Evolutionary conservation across 2,797 vertebrate genomes (phyloP), one percentile per base, ranked within the genome.

Genomic region (Poeciliopsis infans): DNA sequence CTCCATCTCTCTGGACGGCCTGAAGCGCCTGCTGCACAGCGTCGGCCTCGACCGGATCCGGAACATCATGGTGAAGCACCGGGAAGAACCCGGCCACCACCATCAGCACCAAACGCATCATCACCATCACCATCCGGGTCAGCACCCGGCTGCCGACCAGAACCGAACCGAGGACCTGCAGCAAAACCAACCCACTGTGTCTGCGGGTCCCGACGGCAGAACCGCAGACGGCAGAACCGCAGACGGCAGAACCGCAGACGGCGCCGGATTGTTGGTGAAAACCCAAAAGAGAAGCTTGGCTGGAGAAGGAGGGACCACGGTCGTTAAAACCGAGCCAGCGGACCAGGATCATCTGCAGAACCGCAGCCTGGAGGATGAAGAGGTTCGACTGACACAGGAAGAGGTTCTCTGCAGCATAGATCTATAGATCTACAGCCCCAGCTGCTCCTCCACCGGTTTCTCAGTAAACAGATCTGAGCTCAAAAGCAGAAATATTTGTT

Each of bases 21-120:
- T 99, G 12, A 96, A 92, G 88, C 96, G 96, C 25, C 94, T 99
- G 41, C 86, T 99, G 2, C 93, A 95, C 73, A 97, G 92, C 16
- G 95, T 99, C 74, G 97, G 97, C 0, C 88, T 98, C 79, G 96
- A 96, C 90, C 96, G 94, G 73, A 88, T 96, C 82, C 95, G 95
- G 83, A 96, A 68, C 46, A 90, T 97, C 31, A 95, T 69, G 70
- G 93, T 96, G 71, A 92, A 93, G 25, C 95, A 95, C 77, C 92
- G 84, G 6, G 84, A 93, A 57, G 82, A 84, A 2, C 49, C 70
- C 0, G 88, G 76, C n/a, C 76, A 80, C 23, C 86, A 89, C 0
- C 43, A 76, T 0, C 15, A 80, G 4, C 49, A 90, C 23, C 39
- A 41, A 39, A 39, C 0, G 36, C 39, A 41, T 41, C 39, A 41